Percentiles rank a stretch among this genome's conserved stretches.
Conservation (phyloP, 1,140 invertebrate species). For the Ceratina calcarata region DNA sequence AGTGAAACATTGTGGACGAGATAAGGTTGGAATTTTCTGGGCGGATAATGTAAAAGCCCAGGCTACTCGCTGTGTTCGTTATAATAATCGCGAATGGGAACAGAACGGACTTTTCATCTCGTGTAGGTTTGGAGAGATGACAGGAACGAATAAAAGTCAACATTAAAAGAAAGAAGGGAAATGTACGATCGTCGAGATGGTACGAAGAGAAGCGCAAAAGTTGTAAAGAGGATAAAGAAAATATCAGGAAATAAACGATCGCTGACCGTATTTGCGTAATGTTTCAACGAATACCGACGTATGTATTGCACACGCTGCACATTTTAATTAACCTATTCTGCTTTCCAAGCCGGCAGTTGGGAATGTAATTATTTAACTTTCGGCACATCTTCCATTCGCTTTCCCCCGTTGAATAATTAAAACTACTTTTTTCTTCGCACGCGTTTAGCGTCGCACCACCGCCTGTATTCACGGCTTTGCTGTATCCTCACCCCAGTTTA, state of each 20-base stretch:
- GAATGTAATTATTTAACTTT: conserved; percentile 45
- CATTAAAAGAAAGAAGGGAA: neutral
- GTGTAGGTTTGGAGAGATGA: neutral
- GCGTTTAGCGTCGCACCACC: neutral
- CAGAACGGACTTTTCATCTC: conserved; percentile 33
- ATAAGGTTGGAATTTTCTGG: conserved; percentile 46
- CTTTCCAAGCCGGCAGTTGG: neutral
- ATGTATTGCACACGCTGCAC: neutral
- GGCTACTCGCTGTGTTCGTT: neutral
- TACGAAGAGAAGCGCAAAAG: neutral
- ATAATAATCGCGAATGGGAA: conserved; percentile 30
- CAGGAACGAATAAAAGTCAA: neutral
- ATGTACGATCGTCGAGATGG: neutral
- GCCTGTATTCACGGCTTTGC: neutral
- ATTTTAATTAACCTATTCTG: conserved; percentile 44
- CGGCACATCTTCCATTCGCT: conserved; percentile 33
- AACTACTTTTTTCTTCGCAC: neutral
- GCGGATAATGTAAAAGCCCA: conserved; percentile 38
- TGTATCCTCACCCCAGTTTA: neutral
- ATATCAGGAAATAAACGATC: conserved; percentile 5
- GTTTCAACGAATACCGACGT: conserved; percentile 1
- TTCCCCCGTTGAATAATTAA: conserved; percentile 21
- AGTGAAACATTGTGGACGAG: conserved; percentile 28
- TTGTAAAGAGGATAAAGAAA: neutral
- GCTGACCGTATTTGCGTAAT: conserved; percentile 38